Base-by-base conservation (phyloP, 2,888 invertebrate genomes). In the Agrenia bidenticulata region DNA sequence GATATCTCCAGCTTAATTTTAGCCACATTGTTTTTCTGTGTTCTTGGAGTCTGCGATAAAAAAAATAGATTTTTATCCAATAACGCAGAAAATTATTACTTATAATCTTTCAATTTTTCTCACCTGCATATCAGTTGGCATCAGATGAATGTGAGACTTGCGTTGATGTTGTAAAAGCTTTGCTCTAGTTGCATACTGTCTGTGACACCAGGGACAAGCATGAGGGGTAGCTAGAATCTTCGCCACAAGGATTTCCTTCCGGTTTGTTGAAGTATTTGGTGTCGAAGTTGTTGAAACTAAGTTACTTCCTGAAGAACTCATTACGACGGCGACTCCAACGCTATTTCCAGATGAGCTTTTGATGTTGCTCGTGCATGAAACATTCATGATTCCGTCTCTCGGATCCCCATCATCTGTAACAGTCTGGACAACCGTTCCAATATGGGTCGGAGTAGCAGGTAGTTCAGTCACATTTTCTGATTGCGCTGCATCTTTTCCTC, bases 131-230 rank as follows among this genome's bases (percentile, higher is more conserved):
- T 74, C 74, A 41, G 72, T 50, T 1, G 77, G 76, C 71, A 77
- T 74, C 1, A 77, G 62, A 55, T 76, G 73, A 17, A 76, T 66
- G 57, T 83, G 83, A 57, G 81, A 80, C 73, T 81, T 81, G 4
- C 83, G 77, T 73, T 81, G 81, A 76, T 83, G 83, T 72, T 83
- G 83, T 64, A 82, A 77, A n/a, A 83, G 78, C 77, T 84, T 83
- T 24, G 85, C 85, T 76, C 89, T 4, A 57, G 37, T 57, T 19
- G 23, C 41, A n/a, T 39, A 39, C 39, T 94, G 92, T 73, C 91
- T 89, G 79, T 91, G 90, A 78, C 94, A 94, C 84, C 87, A 89
- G 63, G 84, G 84, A 78, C 91, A 90, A 51, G 85, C 83, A 77
- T 89, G 88, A 0, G 89, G 88, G 73, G 84, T 83, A 0, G 87